Evolutionary conservation across 2,888 invertebrate genomes (phyloP).

Genomic region (Aphidius colemani): DNA sequence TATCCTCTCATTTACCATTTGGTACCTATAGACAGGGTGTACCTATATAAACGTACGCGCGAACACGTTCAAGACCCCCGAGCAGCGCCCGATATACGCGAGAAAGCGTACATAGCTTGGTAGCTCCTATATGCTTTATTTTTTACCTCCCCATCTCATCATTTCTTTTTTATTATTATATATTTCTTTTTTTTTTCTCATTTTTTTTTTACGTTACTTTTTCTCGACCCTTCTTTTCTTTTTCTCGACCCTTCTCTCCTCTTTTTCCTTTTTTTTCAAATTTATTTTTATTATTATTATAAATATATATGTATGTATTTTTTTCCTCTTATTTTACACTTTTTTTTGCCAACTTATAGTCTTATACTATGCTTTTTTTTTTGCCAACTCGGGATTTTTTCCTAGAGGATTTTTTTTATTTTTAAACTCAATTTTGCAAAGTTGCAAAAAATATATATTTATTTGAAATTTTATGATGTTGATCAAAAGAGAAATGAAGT

Average conservation of each 20-base stretch:
- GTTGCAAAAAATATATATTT: neutral
- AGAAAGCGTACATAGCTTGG: conserved; percentile 31
- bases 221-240: conserved; percentile 2
- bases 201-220: conserved; percentile 2
- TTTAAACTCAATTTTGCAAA: neutral
- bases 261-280: neutral
- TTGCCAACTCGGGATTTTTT: neutral
- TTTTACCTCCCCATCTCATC: conserved; percentile 17
- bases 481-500: neutral
- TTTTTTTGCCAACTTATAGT: conserved; percentile 3
- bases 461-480: neutral
- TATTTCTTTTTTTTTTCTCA: conserved; percentile 14
- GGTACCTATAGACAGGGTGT: conserved; percentile 58
- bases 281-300: conserved; percentile 24
- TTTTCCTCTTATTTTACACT: neutral
- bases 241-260: conserved; percentile 10
- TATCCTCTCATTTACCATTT: conserved; percentile 61
- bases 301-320: neutral
- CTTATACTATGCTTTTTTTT: neutral
- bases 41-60: conserved; percentile 39
- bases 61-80: conserved; percentile 39
- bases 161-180: conserved; percentile 24
- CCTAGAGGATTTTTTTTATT: conserved; percentile 5
- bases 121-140: conserved; percentile 28
- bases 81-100: conserved; percentile 38